Conservation (phyloP, 2,888 invertebrate genomes). For the Parasteatoda lunata region DNA sequence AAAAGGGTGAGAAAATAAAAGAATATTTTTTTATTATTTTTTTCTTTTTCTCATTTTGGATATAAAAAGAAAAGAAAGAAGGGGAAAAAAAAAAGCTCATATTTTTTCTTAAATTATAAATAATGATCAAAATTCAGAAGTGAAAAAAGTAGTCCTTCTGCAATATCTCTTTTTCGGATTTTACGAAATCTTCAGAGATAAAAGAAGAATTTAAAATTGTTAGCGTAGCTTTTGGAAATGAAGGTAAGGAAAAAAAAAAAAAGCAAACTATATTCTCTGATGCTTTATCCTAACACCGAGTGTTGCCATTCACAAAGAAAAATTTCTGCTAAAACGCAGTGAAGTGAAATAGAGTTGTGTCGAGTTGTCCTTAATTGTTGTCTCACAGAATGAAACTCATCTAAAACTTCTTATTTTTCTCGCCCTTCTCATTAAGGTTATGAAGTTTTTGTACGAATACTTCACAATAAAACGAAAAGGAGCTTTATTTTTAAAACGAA, state of each 20-base stretch:
- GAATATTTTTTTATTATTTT: neutral
- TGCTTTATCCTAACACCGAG: neutral
- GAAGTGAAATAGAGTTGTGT: slow-evolving; percentile 1
- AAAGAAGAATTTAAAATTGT: neutral
- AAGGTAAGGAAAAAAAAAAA: neutral
- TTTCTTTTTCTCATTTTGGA: neutral
- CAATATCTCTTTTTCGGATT: neutral
- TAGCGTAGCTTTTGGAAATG: neutral
- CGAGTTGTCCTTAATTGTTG: neutral
- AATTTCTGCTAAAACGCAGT: neutral
- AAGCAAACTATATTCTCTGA: neutral
- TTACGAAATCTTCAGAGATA: neutral
- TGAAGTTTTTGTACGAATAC: neutral
- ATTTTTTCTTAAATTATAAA: slow-evolving; percentile 33
- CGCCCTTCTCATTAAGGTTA: neutral
- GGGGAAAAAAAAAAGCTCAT: neutral
- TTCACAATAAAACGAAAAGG: neutral
- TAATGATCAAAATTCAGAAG: slow-evolving; percentile 33
- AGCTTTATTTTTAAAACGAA: no score
- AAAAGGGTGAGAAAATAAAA: slow-evolving; percentile 5
- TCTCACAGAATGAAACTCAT: slow-evolving; percentile 1
- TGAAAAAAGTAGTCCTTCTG: neutral
- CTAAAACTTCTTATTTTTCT: neutral
- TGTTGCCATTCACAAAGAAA: no score
- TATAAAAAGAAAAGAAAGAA: neutral